Base-by-base conservation (phyloP, 2,113 vertebrate species). In the Reinhardtius hippoglossoides region DNA sequence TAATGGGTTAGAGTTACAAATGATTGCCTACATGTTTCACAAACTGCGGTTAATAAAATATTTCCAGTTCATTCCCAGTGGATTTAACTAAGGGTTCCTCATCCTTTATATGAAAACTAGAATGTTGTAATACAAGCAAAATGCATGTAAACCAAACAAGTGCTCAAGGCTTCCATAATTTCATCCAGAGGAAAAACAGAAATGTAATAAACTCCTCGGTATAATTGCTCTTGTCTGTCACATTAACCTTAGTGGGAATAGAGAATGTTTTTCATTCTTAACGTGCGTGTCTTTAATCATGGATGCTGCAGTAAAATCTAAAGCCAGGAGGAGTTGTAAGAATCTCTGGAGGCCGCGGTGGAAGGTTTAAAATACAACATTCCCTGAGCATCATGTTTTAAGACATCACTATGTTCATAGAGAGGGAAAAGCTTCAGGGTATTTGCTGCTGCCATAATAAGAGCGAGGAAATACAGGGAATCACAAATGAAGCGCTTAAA, bases 121-220 rank as follows among this genome's bases (percentile, higher is more conserved):
- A 74, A 72, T 83, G 74, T 27, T 87, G 78, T 82, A 79, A 86
- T 78, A 72, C 37, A 63, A 76, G 78, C 81, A 87, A 83, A 75
- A 60, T 31, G 35, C 59, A 74, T 58, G 81, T 63, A 76, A 82
- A 83, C 52, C 73, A 81, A 82, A 84, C 70, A 72, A 71, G 64
- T 9, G 66, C 77, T 77, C n/a, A 24, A 78, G 76, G 78, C 81
- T 24, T 73, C 58, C 59, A 59, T 21, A n/a, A 75, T 68, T 9
- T 14, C 4, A 71, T 74, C 75, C 9, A 31, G 48, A 10, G 21
- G 63, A 82, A 62, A 71, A 80, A 67, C 72, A 71, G 35, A 73
- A 23, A 68, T 67, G 80, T 67, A 75, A 83, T 74, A 57, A 56
- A 16, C 68, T 79, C 1, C 59, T 77, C 54, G 9, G 26, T 56